Conservation (phyloP, 2,113 vertebrate genomes). For the Archocentrus centrarchus region DNA sequence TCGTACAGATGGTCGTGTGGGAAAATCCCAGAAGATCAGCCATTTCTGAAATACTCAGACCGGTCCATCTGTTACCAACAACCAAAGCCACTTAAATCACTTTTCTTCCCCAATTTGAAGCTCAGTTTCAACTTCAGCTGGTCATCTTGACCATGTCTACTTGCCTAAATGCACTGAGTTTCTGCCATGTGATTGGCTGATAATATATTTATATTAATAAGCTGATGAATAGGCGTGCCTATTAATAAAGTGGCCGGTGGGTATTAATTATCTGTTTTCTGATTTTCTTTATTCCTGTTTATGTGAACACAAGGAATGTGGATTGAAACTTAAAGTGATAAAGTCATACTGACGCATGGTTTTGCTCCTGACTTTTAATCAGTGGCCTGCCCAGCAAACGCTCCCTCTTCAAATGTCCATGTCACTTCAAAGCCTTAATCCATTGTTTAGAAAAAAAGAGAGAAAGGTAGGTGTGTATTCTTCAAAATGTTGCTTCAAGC, state of each 20-base stretch:
- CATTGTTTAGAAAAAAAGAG: background rate
- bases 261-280: background rate
- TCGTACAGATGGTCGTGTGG: background rate
- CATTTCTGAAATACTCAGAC: slow-evolving; percentile 1
- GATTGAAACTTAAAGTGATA: background rate
- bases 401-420: background rate
- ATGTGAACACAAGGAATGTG: background rate
- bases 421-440: background rate
- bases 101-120: background rate
- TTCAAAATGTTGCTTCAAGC: background rate
- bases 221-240: background rate
- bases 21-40: background rate
- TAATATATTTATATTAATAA: background rate
- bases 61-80: slow-evolving; percentile 5
- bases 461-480: background rate
- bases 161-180: background rate
- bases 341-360: background rate
- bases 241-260: background rate
- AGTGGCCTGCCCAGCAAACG: background rate
- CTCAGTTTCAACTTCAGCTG: background rate
- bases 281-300: background rate
- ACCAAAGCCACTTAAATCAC: background rate
- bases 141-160: background rate
- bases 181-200: too few species aligned
- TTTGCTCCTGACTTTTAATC: background rate